Evolutionary conservation across 2,888 invertebrate genomes (phyloP), one percentile per base, ranked within the genome.

Genomic region (Maniola hyperantus): DNA sequence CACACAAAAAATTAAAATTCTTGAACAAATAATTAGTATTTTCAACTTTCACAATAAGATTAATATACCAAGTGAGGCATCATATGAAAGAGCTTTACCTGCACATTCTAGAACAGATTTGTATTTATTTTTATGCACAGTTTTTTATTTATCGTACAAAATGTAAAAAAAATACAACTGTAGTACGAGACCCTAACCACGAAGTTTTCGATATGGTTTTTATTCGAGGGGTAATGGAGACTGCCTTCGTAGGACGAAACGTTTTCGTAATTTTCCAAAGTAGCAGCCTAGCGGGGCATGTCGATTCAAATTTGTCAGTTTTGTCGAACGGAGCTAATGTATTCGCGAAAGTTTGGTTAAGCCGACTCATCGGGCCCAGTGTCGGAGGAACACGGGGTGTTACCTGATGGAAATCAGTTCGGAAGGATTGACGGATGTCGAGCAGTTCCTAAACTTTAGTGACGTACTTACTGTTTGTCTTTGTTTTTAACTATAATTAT

Each of bases 301-400:
- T 84, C 85, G 80, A 79, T 78, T 81, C 79, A 76, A 84, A 87
- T 88, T 88, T 86, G 86, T 88, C 88, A 88, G 83, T 83, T 82
- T 79, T 81, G 84, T 82, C 81, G 81, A 77, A 78, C 74, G 79
- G 81, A 83, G 87, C 83, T 89, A 89, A 89, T 89, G 88, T 89
- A 88, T 89, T 88, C 89, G 74, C 77, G 80, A 71, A 88, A 89
- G 85, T 88, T 88, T 80, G 81, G 82, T 79, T 86, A 85, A 88
- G 85, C 84, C 79, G 80, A 79, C 71, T 84, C 83, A 83, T 81
- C 78, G 81, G 79, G 68, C 48, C 44, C 63, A 78, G 78, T 81
- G 83, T 82, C 84, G 63, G 75, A 83, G 83, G 84, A 83, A 84
- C 83, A 82, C 82, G 78, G 81, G 79, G 75, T 77, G 65, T 65